phyloP scores from a whole-genome alignment of 2,113 vertebrate species.

The Okapia johnstoni region DNA sequence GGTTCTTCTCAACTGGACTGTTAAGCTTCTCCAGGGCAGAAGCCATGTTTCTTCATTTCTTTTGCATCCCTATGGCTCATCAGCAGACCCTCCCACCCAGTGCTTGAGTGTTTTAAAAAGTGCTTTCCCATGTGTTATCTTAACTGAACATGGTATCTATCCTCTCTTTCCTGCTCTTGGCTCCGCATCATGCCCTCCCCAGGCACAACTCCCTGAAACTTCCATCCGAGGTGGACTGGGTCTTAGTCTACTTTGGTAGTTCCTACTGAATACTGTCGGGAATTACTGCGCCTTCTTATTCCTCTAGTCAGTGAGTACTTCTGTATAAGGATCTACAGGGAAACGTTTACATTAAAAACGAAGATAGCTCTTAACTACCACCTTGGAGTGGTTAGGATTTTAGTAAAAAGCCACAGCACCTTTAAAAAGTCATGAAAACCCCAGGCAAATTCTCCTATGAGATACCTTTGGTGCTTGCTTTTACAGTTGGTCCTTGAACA shows the following conservation, averaged over 20 bases:
- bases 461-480: background rate
- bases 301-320: constrained; percentile 28
- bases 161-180: background rate
- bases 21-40: background rate
- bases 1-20: background rate
- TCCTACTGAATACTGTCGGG: background rate
- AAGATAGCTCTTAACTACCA: background rate
- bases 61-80: background rate
- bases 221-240: background rate
- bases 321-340: background rate
- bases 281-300: background rate
- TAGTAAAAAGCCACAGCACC: background rate
- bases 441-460: background rate
- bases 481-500: background rate
- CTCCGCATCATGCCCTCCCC: background rate
- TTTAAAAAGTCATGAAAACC: background rate
- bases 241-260: background rate
- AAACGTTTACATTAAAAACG: background rate
- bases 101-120: background rate
- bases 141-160: background rate
- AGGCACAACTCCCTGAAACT: background rate
- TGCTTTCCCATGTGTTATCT: background rate
- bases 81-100: background rate
- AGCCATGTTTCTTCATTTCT: background rate
- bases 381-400: background rate